Conservation (phyloP, 1,140 invertebrate genomes). For the Caerostris extrusa region DNA sequence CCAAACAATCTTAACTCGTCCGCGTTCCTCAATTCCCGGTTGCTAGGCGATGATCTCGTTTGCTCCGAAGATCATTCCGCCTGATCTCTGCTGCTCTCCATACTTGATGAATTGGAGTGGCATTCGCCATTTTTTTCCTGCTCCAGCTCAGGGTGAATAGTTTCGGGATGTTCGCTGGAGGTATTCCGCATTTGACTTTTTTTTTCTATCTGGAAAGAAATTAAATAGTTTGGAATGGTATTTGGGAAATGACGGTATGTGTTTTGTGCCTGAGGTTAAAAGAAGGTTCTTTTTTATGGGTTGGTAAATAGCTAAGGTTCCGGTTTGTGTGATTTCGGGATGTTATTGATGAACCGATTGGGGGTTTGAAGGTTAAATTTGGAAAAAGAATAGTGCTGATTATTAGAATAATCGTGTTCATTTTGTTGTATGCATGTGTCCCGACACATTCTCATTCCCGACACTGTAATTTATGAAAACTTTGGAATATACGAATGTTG, state of each 20-base stretch:
- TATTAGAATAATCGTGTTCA: no score
- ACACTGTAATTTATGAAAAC: no score
- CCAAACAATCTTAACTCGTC: neutral
- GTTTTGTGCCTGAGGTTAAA: no score
- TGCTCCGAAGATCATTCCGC: neutral
- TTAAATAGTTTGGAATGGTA: neutral
- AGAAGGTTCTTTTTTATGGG: no score
- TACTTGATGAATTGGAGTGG: conserved; percentile 26
- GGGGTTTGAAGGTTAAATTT: neutral
- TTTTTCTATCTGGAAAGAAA: neutral
- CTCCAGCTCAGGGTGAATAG: neutral
- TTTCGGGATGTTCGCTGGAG: neutral
- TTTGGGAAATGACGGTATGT: neutral
- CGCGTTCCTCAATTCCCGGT: neutral
- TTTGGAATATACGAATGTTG: no score
- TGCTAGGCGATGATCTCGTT: conserved; percentile 50
- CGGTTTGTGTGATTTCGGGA: no score
- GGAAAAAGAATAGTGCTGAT: neutral
- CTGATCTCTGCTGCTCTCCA: conserved; percentile 10
- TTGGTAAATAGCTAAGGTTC: no score
- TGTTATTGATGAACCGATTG: no score
- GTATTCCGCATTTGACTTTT: neutral
- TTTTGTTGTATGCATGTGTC: no score
- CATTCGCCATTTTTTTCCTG: neutral
- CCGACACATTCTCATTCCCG: no score